Percentiles rank a stretch among this genome's conserved stretches.
Evolutionary conservation across 35 echinoderm and acorn worm genomes (phyloP).

Genomic region (Apostichopus japonicus): DNA sequence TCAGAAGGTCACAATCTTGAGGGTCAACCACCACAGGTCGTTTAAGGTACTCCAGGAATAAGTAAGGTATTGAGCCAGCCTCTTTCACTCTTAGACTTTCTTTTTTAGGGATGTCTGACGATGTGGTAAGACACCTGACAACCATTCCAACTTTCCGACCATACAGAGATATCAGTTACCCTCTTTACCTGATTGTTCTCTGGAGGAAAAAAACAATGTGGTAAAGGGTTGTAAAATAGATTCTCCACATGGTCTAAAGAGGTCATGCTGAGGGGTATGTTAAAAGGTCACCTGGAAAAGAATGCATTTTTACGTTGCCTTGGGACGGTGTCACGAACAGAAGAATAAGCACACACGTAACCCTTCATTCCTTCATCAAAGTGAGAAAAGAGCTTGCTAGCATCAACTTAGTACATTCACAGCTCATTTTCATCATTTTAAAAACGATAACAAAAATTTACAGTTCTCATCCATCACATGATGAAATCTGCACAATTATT

Average conservation of each 20-base stretch:
- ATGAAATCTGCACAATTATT: no score
- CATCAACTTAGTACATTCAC: no score
- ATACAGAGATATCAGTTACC: slow-evolving; percentile 45
- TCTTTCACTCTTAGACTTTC: slow-evolving; percentile 39
- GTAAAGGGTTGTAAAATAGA: slow-evolving; percentile 27
- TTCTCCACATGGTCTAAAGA: slow-evolving; percentile 3
- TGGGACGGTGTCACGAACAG: not conserved
- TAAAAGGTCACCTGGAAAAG: not conserved
- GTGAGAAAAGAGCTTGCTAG: not conserved
- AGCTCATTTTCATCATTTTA: not conserved
- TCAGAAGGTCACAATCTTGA: slow-evolving; percentile 27
- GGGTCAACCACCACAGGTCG: slow-evolving; percentile 17
- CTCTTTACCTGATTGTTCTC: slow-evolving; percentile 50
- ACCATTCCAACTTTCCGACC: slow-evolving; percentile 48
- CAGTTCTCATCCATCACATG: no score
- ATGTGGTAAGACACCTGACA: slow-evolving; percentile 34
- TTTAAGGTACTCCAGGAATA: slow-evolving; percentile 24
- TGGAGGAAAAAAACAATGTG: slow-evolving; percentile 49
- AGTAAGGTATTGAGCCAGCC: slow-evolving; percentile 46
- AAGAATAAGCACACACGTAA: not conserved
- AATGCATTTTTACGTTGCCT: not conserved
- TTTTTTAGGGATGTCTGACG: slow-evolving; percentile 44
- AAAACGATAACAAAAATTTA: no score
- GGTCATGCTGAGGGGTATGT: not conserved
- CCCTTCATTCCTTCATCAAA: not conserved